Evolutionary conservation across 1,140 invertebrate genomes (phyloP).

Genomic region (Harlomillsia oculata): DNA sequence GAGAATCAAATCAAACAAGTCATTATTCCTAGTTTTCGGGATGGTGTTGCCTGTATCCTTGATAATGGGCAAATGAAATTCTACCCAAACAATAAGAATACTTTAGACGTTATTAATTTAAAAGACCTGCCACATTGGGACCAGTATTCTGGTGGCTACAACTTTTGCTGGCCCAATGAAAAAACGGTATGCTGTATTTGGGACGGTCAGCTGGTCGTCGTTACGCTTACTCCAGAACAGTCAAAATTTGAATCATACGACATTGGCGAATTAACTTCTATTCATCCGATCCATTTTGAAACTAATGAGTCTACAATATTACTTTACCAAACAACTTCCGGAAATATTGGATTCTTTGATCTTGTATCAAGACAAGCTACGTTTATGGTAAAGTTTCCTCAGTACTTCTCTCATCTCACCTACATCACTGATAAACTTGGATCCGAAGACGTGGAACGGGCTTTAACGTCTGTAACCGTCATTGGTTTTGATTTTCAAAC

Average conservation of each 20-base stretch:
- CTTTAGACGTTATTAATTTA: not conserved
- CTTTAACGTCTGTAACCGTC: conserved; percentile 4
- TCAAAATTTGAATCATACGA: too few species aligned
- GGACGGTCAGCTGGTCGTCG: too few species aligned
- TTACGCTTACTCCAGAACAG: too few species aligned
- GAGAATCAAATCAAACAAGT: conserved; percentile 16
- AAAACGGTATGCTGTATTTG: conserved; percentile 12
- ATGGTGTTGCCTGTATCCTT: conserved; percentile 23
- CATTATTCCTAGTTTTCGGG: conserved; percentile 24
- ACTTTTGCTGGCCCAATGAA: conserved; percentile 23
- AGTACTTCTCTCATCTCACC: not conserved
- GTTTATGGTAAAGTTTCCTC: not conserved
- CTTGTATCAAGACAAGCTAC: not conserved
- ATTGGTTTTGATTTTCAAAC: conserved; percentile 25
- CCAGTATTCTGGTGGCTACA: not conserved
- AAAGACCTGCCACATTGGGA: not conserved
- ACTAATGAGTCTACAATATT: too few species aligned
- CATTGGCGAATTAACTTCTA: too few species aligned
- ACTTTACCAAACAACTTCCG: not conserved
- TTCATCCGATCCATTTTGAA: too few species aligned
- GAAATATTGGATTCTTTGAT: not conserved
- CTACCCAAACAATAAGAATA: conserved; percentile 7
- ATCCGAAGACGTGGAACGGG: not conserved
- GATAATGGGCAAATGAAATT: conserved; percentile 4
- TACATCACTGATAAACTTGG: not conserved